These are phyloP conservation scores for Thaumetopoea pityocampa DNA, from an alignment of 1,140 invertebrate species.

Conservation along the genomic window DNA sequence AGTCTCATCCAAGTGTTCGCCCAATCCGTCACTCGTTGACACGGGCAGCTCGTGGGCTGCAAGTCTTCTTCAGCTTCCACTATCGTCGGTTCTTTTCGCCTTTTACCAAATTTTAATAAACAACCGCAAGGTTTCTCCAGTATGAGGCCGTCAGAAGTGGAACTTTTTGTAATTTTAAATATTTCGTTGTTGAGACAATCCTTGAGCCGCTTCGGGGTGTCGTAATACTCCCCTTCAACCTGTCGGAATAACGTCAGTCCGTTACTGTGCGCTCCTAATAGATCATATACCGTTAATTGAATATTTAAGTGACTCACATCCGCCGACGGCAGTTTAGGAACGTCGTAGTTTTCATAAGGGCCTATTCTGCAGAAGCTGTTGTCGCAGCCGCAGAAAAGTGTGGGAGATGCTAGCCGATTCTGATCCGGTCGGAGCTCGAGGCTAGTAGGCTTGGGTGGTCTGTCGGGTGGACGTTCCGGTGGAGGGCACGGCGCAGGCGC, in stretches of 20 bases:
- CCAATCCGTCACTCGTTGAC: slow-evolving; percentile 81
- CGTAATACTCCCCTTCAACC: slow-evolving; percentile 80
- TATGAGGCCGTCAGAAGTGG: slow-evolving; percentile 74
- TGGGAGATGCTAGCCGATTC: slow-evolving; percentile 49
- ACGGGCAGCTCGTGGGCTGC: slow-evolving; percentile 75
- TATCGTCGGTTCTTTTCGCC: slow-evolving; percentile 58
- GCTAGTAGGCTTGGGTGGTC: slow-evolving; percentile 54
- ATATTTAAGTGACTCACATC: slow-evolving; percentile 56
- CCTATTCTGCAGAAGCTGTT: slow-evolving; percentile 50
- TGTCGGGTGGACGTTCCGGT: slow-evolving; percentile 31
- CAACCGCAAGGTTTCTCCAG: slow-evolving; percentile 80
- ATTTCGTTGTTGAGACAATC: slow-evolving; percentile 79
- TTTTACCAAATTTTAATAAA: slow-evolving; percentile 71
- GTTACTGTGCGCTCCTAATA: neutral
- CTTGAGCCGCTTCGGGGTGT: slow-evolving; percentile 86
- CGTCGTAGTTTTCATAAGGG: slow-evolving; percentile 86
- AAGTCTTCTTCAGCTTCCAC: slow-evolving; percentile 58
- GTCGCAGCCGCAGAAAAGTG: slow-evolving; percentile 38
- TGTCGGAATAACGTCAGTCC: slow-evolving; percentile 27
- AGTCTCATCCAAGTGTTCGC: slow-evolving; percentile 78
- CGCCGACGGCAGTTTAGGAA: slow-evolving; percentile 79
- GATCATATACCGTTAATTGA: neutral
- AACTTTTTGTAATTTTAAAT: slow-evolving; percentile 78
- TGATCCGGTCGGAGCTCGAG: slow-evolving; percentile 68
- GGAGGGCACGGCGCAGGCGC: slow-evolving; percentile 28